Percentiles rank a stretch among this genome's conserved stretches.
These are phyloP conservation scores for Chrysaora quinquecirrha DNA, from an alignment of 30 jellyfish, hydroid and myxozoan genomes.

Conservation along the genomic window DNA sequence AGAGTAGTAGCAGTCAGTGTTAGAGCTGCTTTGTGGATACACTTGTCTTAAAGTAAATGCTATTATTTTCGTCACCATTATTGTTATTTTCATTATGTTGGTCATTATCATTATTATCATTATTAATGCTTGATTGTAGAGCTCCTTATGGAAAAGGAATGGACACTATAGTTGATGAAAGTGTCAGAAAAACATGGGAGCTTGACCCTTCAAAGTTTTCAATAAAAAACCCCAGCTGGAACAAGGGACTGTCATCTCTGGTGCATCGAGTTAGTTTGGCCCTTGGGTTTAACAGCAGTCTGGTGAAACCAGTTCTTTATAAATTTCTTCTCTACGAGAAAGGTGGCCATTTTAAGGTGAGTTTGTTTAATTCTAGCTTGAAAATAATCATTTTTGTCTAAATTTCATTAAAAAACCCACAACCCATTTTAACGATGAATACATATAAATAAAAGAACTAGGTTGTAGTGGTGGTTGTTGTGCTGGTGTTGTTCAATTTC, in stretches of 20 bases:
- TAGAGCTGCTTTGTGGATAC: too few species aligned
- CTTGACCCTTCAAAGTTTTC: slow-evolving; percentile 3
- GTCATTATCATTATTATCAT: background rate
- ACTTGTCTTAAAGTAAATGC: too few species aligned
- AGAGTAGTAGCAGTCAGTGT: too few species aligned
- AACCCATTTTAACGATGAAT: too few species aligned
- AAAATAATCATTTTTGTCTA: too few species aligned
- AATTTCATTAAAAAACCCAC: too few species aligned
- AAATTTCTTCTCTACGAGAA: slow-evolving; percentile 26
- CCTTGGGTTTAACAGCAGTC: slow-evolving; percentile 4
- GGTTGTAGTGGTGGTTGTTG: too few species aligned
- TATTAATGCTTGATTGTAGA: background rate
- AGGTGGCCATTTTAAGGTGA: slow-evolving; percentile 27
- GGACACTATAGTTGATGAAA: slow-evolving; percentile 30
- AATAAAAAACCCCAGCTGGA: slow-evolving; percentile 8
- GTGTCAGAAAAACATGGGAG: slow-evolving; percentile 40
- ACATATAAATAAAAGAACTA: too few species aligned
- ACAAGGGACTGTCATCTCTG: background rate
- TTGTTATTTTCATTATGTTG: too few species aligned
- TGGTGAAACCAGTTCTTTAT: slow-evolving; percentile 4
- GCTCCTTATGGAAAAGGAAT: slow-evolving; percentile 47
- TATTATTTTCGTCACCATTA: too few species aligned
- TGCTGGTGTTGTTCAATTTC: too few species aligned
- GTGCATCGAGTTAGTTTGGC: background rate
- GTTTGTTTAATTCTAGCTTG: too few species aligned